Evolutionary conservation across 2,797 vertebrate species (phyloP).

Genomic region (Peromyscus nudipes): DNA sequence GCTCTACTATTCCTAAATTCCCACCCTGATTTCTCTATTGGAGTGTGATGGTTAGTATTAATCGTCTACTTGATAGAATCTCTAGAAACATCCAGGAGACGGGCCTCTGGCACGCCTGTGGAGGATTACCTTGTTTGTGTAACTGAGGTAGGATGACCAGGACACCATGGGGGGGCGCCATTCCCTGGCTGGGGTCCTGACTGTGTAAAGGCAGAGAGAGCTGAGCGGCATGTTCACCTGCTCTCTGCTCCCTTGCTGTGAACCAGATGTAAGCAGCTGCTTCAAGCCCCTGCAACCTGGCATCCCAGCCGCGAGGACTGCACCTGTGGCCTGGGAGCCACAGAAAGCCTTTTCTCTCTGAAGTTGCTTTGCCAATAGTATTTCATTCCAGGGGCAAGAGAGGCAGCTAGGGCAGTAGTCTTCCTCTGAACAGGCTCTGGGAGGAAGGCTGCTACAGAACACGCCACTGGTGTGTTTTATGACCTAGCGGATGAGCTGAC

Average conservation of each 20-base stretch:
- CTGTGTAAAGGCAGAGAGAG: not conserved
- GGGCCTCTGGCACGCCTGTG: not conserved
- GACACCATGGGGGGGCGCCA: not conserved
- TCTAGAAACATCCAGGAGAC: not conserved
- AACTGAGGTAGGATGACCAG: not conserved
- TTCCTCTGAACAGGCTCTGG: not conserved
- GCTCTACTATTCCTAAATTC: not conserved
- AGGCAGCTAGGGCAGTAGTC: not conserved
- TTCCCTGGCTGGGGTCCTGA: not conserved
- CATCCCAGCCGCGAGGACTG: not conserved
- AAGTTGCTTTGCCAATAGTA: not conserved
- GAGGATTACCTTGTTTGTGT: not conserved
- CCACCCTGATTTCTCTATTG: not conserved
- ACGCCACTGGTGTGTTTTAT: fast-evolving
- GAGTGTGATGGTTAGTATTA: not conserved
- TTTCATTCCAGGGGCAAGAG: not conserved
- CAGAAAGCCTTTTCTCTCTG: not conserved
- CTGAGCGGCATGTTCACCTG: not conserved
- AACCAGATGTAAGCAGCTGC: not conserved
- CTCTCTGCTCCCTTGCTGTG: not conserved
- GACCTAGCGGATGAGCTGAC: too few species aligned
- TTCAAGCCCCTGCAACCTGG: not conserved
- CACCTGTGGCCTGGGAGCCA: not conserved
- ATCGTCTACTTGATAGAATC: not conserved
- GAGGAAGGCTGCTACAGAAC: not conserved